phyloP scores from a whole-genome alignment of 2,113 vertebrate species.

The Gnathonemus longibarbis region DNA sequence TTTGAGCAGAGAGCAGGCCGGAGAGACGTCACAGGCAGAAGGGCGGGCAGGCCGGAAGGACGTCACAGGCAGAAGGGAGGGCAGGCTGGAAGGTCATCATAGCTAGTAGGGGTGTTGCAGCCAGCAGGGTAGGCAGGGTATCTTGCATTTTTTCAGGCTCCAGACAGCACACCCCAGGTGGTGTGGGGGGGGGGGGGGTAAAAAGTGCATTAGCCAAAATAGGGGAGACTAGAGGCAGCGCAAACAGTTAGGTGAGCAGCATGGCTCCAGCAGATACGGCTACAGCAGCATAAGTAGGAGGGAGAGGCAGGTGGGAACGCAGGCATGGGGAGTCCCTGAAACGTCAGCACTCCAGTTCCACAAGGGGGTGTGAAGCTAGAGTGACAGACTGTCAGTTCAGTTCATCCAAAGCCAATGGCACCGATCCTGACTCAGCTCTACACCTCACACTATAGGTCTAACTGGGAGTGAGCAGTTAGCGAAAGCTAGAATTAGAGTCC shows the following conservation, averaged over 20 bases:
- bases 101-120: not conserved
- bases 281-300: not conserved
- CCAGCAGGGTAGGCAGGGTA: too few relatives aligned
- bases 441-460: not conserved
- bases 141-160: too few relatives aligned
- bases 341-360: not conserved
- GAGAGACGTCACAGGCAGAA: too few relatives aligned
- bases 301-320: not conserved
- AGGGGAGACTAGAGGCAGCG: not conserved
- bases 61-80: not conserved
- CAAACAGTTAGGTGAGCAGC: too few relatives aligned
- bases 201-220: not conserved
- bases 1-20: too few relatives aligned
- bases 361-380: not conserved
- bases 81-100: not conserved
- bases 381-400: not conserved
- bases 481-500: not conserved
- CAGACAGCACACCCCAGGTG: too few relatives aligned
- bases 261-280: not conserved
- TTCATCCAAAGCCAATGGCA: not conserved
- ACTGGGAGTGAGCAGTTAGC: not conserved
- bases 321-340: not conserved
- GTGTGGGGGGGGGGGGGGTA: too few relatives aligned
- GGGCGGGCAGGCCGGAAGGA: too few relatives aligned
- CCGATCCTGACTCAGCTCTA: not conserved